Evolutionary conservation across 1,140 invertebrate genomes (phyloP).

Genomic region (Bombus soroeensis): DNA sequence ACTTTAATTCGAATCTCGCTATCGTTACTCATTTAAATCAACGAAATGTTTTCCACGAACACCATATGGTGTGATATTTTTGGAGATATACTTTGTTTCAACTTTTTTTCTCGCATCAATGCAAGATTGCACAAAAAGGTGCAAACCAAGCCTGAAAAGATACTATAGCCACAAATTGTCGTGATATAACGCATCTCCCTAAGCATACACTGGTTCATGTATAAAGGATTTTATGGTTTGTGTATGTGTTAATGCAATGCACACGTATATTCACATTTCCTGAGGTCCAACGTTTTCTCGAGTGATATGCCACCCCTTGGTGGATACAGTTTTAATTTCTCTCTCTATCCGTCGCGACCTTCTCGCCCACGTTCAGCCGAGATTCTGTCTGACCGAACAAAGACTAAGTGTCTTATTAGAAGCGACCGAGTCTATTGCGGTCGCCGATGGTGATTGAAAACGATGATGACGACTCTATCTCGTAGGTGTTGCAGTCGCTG

Average conservation of each 20-base stretch:
- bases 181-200: not conserved
- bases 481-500: constrained; percentile 89
- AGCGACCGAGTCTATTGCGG: not conserved
- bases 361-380: not conserved
- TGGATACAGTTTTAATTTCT: not conserved
- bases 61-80: not conserved
- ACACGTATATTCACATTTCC: not conserved
- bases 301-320: not conserved
- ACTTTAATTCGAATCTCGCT: not conserved
- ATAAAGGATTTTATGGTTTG: constrained; percentile 3
- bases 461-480: not conserved
- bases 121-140: not conserved
- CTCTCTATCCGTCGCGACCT: constrained; percentile 9
- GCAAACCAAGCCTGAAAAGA: not conserved
- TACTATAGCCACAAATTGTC: not conserved
- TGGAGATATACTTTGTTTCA: not conserved
- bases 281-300: not conserved
- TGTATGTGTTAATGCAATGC: not conserved
- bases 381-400: not conserved
- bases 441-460: not conserved
- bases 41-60: not conserved
- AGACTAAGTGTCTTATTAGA: constrained; percentile 8
- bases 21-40: not conserved
- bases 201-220: not conserved
- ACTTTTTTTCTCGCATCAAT: not conserved